Percentiles rank a stretch among this genome's conserved stretches.
Evolutionary conservation across 2,113 vertebrate species (phyloP).

Genomic region (Neotoma lepida): DNA sequence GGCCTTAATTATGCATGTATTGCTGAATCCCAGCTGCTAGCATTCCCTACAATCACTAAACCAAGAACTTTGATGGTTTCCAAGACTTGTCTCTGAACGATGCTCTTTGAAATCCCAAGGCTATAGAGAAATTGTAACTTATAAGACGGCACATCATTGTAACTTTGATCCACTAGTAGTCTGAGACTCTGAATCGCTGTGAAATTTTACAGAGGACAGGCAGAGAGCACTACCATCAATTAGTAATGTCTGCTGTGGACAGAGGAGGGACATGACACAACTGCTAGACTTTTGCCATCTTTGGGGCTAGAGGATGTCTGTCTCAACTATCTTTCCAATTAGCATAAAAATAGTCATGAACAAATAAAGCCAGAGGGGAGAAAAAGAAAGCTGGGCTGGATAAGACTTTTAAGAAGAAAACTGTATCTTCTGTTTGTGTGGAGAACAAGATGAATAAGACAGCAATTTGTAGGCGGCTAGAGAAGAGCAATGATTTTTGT

Average conservation of each 20-base stretch:
- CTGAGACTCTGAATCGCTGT: not conserved
- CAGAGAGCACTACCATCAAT: not conserved
- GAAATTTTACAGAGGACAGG: not conserved
- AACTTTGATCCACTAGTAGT: not conserved
- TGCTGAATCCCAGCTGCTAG: not conserved
- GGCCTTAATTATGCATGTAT: accelerated
- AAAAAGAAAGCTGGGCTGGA: not conserved
- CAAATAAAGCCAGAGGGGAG: not conserved
- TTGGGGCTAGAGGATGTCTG: not conserved
- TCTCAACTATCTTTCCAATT: not conserved
- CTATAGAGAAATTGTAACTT: not conserved
- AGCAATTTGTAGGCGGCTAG: not conserved
- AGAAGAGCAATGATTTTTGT: conserved; percentile 33
- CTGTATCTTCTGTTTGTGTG: not conserved
- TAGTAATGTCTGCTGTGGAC: not conserved
- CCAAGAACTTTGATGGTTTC: not conserved
- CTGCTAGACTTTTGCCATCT: not conserved
- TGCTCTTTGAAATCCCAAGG: not conserved
- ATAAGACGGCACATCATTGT: not conserved
- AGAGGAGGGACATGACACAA: too few relatives aligned
- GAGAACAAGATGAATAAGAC: not conserved
- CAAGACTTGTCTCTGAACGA: not conserved
- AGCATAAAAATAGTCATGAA: not conserved
- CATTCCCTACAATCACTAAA: not conserved
- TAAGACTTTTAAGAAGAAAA: conserved; percentile 12